Percentiles rank a stretch among this genome's conserved stretches.
phyloP scores from a whole-genome alignment of 1,140 invertebrate genomes.

The Ostrea edulis region DNA sequence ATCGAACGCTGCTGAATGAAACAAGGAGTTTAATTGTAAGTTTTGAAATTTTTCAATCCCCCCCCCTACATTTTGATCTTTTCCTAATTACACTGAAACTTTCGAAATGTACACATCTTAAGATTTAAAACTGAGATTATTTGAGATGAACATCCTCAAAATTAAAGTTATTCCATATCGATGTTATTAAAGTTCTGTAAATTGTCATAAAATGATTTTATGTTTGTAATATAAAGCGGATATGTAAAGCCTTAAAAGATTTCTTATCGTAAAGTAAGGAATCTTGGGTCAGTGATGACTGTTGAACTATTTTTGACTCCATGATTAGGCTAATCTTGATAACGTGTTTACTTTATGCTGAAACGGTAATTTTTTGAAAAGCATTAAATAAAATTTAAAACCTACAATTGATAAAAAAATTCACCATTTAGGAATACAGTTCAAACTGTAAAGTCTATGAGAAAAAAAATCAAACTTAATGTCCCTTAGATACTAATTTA shows the following conservation, averaged over 20 bases:
- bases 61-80: not conserved
- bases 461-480: not conserved
- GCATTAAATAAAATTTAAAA: too few species aligned
- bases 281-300: not conserved
- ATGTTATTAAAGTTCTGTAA: too few species aligned
- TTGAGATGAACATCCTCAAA: not conserved
- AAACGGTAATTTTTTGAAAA: not conserved
- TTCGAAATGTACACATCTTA: not conserved
- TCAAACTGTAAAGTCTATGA: too few species aligned
- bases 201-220: not conserved
- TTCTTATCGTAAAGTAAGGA: not conserved
- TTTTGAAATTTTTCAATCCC: not conserved
- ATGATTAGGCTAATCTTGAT: conserved; percentile 1
- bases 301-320: conserved; percentile 1
- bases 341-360: conserved; percentile 1
- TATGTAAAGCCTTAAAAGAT: not conserved
- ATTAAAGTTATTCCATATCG: not conserved
- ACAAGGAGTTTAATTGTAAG: conserved; percentile 9
- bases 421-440: too few species aligned
- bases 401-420: too few species aligned
- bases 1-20: conserved; percentile 18
- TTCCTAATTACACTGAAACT: not conserved
- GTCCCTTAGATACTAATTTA: not conserved
- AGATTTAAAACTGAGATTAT: not conserved
- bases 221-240: not conserved